Base-by-base conservation (phyloP, 2,888 invertebrate species). In the Therioaphis trifolii region DNA sequence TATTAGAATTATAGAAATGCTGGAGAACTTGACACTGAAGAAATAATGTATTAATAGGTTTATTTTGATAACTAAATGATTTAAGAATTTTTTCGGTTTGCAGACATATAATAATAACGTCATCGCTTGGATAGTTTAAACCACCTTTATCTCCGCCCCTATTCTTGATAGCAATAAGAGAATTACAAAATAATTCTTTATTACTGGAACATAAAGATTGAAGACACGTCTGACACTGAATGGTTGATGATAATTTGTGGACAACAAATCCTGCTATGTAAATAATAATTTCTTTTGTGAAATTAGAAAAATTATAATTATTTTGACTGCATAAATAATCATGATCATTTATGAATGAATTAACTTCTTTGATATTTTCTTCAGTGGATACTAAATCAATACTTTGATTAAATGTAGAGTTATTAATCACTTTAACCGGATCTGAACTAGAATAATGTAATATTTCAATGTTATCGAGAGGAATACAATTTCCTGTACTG, bases 181-280 rank as follows among this genome's bases (percentile, higher is more conserved):
- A 63, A 15, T 63, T 63, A 27, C 12, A 63, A 63, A 63, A 63
- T 18, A 2, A 14, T 15, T 29, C 29, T 63, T 15, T 14, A 15
- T 63, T 63, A 15, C 29, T 63, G 27, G 63, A 63, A 29, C 63
- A 63, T 27, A 63, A 29, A 4, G 27, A 12, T 63, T 29, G 63
- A 29, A 14, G 63, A 15, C 63, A 63, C 27, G 29, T 63, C 14
- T 63, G 4, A 63, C 63, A 63, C 2, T 29, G 27, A 29, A 63
- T 14, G 5, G 63, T 63, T 15, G 14, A 63, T 7, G 29, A 63
- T 14, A 63, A 63, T 18, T 63, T 63, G 29, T 63, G 63, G 5
- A 63, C 63, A 63, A 63, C 63, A 63, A 63, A 63, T 29, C 27
- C 27, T 24, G 58, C 58, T 9, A 58, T 24, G 24, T 58, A 58